phyloP scores from a whole-genome alignment of 2,888 invertebrate species.

The Drosophila emarginata region DNA sequence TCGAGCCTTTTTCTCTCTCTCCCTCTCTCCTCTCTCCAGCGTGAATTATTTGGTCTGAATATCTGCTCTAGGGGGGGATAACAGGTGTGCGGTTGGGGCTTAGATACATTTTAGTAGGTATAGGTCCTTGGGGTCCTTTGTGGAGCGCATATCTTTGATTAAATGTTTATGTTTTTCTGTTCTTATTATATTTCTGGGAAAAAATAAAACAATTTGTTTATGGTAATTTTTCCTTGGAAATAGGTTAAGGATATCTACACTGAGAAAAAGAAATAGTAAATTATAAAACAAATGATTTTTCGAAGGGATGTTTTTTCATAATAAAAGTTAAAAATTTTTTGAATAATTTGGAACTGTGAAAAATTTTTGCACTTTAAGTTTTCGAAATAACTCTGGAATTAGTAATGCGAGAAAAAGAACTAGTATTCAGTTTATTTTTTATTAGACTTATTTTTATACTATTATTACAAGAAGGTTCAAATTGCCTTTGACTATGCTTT shows the following conservation, averaged over 20 bases:
- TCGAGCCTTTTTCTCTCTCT: slow-evolving; percentile 17
- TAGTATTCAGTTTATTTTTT: too few relatives aligned
- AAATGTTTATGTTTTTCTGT: slow-evolving; percentile 60
- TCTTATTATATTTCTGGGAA: slow-evolving; percentile 19
- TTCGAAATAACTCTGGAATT: too few relatives aligned
- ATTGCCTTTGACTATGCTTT: too few relatives aligned
- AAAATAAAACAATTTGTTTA: slow-evolving; percentile 41
- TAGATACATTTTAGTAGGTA: slow-evolving; percentile 25
- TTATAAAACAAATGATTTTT: too few relatives aligned
- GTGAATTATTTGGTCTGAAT: slow-evolving; percentile 23
- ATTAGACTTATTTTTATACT: too few relatives aligned
- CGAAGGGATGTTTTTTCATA: too few relatives aligned
- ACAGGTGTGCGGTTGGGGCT: slow-evolving; percentile 51
- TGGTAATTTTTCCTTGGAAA: not conserved
- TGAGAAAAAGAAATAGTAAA: not conserved
- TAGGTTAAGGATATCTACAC: not conserved
- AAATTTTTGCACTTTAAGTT: too few relatives aligned
- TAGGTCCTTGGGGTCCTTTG: slow-evolving; percentile 43
- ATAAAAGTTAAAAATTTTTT: too few relatives aligned
- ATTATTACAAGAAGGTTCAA: too few relatives aligned
- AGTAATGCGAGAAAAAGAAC: too few relatives aligned
- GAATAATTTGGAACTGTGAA: too few relatives aligned
- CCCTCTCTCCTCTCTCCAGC: slow-evolving; percentile 8
- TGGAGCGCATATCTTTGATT: slow-evolving; percentile 55
- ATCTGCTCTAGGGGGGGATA: slow-evolving; percentile 38